Base-by-base conservation (phyloP, 2,797 vertebrate genomes). In the Acropternis orthonyx region DNA sequence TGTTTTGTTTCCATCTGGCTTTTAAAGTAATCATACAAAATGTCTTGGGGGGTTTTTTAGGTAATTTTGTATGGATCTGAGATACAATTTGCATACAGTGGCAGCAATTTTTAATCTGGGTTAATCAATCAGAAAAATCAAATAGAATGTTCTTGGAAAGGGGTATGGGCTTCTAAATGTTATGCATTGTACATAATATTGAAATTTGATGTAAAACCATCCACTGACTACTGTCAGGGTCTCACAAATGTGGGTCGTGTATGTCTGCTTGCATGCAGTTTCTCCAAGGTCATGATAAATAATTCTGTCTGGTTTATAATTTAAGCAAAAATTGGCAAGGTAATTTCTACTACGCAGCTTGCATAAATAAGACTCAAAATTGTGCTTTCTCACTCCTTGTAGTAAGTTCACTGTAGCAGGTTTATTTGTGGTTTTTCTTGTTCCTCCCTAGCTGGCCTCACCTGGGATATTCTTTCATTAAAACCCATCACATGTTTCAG, bases 11-110 rank as follows among this genome's bases (percentile, higher is more conserved):
- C 9, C 30, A 3, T 58, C 44, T 72, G 4, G 0, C 2, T 46
- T 81, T 85, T 43, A n/a, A 78, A 68, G 19, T 27, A 78, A 21
- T 15, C 10, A 27, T n/a, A 17, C 1, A 55, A 84, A 49, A 43
- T 8, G 0, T 12, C 27, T 37, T 23, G 2, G 9, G 0, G 0
- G 11, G 36, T 55, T 39, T 67, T 48, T 26, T 16, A 9, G 7
- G 1, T 63, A 59, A 79, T 85, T 2, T 1, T 7, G 5, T 71
- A 20, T 24, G 7, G 17, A 48, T 62, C 32, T 58, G 46, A 26
- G 24, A 39, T 77, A 37, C 5, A 58, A 20, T 28, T 46, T 74
- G 8, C 22, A 65, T 69, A 39, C 6, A 49, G 7, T 13, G 23
- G 34, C 51, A 78, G 5, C 9, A 48, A 22, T 37, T 72, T 83